Evolutionary conservation across 2,888 invertebrate species (phyloP), one percentile per base, ranked within the genome.

Genomic region (Dorcus parallelipipedus): DNA sequence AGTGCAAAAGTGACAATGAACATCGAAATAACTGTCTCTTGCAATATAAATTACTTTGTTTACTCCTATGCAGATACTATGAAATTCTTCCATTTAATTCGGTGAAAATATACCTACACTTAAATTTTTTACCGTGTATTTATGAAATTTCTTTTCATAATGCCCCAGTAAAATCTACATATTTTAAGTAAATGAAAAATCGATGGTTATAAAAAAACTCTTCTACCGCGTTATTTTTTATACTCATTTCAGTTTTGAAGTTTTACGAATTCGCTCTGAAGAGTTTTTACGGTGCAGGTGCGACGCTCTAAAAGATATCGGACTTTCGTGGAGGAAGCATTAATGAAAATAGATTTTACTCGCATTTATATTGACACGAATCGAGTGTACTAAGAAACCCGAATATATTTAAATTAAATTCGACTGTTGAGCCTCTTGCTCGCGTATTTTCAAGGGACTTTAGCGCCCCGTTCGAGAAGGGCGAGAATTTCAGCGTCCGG

Each of bases 401-500:
- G 26, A 62, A 64, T 66, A 63, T 66, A 63, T 66, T 64, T 66
- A 64, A 66, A 64, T 66, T 64, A 66, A 66, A 66, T 66, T 61
- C 58, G 60, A 58, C 62, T 55, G 52, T 58, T 61, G 58, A 61
- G 49, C 54, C 54, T 43, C 42, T 20, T 10, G n/a, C 6, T 45
- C 26, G 57, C 52, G 51, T 56, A 48, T 47, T 42, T 38, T 38
- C 51, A 45, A 48, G 52, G 8, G 43, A 39, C 38, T 52, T 54
- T 54, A 54, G 52, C 40, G 49, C 54, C 60, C 42, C 39, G 50
- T 52, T 47, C 49, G 49, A 56, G 56, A 56, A 47, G 58, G 57
- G 68, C 65, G 67, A 67, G 66, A 66, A 62, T 65, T 67, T 64
- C 64, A 62, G 61, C 67, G 65, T 70, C 65, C 67, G 69, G 66